Percentiles rank a stretch among this genome's conserved stretches.
Conservation (phyloP, 1,140 invertebrate genomes). For the Atopsyche davidsoni region DNA sequence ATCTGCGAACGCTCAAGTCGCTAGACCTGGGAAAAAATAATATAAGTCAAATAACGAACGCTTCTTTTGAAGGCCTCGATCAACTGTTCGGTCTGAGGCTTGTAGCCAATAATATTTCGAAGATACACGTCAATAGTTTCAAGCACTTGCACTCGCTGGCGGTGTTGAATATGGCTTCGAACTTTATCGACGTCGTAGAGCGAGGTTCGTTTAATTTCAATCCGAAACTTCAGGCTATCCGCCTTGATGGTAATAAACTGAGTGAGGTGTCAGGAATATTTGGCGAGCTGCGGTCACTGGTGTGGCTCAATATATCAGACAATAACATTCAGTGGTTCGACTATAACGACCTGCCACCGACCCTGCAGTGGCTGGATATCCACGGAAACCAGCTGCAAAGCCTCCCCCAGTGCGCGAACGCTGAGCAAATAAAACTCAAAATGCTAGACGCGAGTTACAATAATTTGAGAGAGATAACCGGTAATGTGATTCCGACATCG, state of each 20-base stretch:
- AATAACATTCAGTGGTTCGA: conserved; percentile 63
- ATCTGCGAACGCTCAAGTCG: conserved; percentile 62
- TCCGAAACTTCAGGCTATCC: conserved; percentile 56
- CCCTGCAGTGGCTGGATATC: conserved; percentile 64
- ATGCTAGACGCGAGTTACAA: conserved; percentile 72
- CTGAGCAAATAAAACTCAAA: conserved; percentile 57
- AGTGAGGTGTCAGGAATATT: conserved; percentile 62
- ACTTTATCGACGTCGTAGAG: conserved; percentile 59
- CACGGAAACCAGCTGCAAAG: conserved; percentile 58
- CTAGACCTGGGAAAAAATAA: conserved; percentile 75
- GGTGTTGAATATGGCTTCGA: conserved; percentile 63
- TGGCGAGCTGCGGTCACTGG: conserved; percentile 55
- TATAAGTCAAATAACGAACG: conserved; percentile 55
- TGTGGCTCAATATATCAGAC: conserved; percentile 67
- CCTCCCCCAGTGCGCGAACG: conserved; percentile 50
- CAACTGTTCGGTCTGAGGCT: conserved; percentile 58
- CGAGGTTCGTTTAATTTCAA: conserved; percentile 60
- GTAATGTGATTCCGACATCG: conserved; percentile 63
- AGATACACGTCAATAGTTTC: conserved; percentile 61
- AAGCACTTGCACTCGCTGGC: conserved; percentile 57
- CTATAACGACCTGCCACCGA: conserved; percentile 59
- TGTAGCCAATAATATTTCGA: conserved; percentile 61
- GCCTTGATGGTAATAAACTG: conserved; percentile 62
- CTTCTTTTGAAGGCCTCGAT: conserved; percentile 57
- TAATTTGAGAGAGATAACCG: conserved; percentile 59